A percentile compares a stretch with the other conserved stretches of the same genome.
These are phyloP conservation scores for Hyla sarda DNA, from an alignment of 2,113 vertebrate species.

Conservation along the genomic window DNA sequence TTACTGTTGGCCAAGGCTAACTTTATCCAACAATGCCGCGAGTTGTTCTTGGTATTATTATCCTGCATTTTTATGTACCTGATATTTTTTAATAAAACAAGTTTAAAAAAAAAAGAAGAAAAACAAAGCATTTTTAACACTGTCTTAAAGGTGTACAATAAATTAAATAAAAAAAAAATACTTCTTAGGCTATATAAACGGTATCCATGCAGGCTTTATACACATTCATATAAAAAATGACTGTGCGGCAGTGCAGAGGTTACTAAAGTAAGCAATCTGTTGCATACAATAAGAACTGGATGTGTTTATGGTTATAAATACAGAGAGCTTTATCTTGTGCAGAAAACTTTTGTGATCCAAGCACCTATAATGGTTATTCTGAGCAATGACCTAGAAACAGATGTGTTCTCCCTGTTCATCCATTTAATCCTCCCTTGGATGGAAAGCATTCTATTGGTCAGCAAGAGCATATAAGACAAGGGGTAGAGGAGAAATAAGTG, in stretches of 20 bases:
- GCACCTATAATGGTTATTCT: not conserved
- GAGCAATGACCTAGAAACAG: conserved; percentile 24
- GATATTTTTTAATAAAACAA: too few species aligned
- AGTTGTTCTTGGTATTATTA: too few species aligned
- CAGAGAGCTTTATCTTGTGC: not conserved
- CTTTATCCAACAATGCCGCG: too few species aligned
- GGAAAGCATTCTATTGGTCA: not conserved
- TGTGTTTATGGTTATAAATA: conserved; percentile 1
- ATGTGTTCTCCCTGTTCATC: not conserved
- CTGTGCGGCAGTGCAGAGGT: not conserved
- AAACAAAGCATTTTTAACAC: too few species aligned
- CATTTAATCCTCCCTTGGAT: not conserved
- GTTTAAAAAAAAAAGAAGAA: too few species aligned
- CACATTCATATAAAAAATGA: not conserved
- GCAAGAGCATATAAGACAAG: not conserved
- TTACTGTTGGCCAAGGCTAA: too few species aligned
- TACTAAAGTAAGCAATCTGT: not conserved
- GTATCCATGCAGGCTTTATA: too few species aligned
- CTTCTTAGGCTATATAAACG: too few species aligned
- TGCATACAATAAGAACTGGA: not conserved
- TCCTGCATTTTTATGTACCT: too few species aligned
- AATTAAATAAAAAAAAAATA: too few species aligned
- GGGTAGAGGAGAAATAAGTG: not conserved
- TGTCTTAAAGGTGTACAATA: too few species aligned
- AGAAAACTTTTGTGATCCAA: not conserved